A percentile compares a stretch with the other conserved stretches of the same genome.
These are phyloP conservation scores for Polypterus bichir DNA, from an alignment of 2,113 vertebrate species.

Conservation along the genomic window DNA sequence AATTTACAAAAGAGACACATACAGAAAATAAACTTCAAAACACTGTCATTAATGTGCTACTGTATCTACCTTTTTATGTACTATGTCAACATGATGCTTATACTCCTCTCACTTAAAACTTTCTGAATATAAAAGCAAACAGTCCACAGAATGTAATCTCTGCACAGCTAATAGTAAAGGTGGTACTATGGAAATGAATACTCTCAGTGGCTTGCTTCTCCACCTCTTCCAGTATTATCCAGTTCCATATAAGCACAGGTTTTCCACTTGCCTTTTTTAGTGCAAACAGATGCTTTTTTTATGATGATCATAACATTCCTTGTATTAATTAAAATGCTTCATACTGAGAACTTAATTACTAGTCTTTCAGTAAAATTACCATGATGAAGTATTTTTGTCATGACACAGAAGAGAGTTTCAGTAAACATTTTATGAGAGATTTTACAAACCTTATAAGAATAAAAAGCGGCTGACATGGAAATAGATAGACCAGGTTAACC, in stretches of 20 bases:
- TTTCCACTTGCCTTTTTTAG: background rate
- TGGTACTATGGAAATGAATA: too few species aligned
- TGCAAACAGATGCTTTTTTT: background rate
- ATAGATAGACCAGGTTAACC: background rate
- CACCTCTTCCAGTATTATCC: background rate
- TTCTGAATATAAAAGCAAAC: too few species aligned
- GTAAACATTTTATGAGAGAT: constrained; percentile 5
- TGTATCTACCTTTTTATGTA: too few species aligned
- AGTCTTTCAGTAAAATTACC: constrained; percentile 1
- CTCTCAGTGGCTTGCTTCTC: too few species aligned
- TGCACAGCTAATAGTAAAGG: too few species aligned
- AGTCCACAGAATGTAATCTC: too few species aligned
- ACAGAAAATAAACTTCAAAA: too few species aligned
- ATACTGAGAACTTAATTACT: constrained; percentile 11
- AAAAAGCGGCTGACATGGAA: background rate
- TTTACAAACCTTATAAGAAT: background rate
- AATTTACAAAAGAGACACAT: too few species aligned
- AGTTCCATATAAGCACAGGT: background rate
- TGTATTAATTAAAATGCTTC: constrained; percentile 11
- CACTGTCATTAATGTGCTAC: too few species aligned
- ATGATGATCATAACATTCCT: constrained; percentile 3
- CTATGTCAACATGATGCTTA: too few species aligned
- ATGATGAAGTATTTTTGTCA: background rate
- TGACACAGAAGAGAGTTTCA: background rate
- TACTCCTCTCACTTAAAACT: too few species aligned